Conservation (phyloP, 2,888 invertebrate genomes). For the Enchytraeus crypticus region DNA sequence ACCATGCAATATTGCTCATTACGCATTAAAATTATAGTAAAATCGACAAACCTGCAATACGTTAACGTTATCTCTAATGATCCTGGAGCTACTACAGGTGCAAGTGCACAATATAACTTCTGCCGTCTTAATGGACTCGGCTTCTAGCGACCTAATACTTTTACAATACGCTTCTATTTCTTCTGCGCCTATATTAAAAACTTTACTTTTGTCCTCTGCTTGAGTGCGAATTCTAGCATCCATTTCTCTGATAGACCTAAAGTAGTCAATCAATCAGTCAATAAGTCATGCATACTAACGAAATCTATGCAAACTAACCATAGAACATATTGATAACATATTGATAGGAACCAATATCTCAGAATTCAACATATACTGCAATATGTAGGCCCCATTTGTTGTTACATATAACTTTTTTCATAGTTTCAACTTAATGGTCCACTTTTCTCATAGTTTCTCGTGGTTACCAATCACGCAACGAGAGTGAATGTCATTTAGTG, state of each 20-base stretch:
- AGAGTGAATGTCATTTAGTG: too few species aligned
- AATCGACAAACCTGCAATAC: slow-evolving; percentile 17
- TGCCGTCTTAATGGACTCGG: slow-evolving; percentile 29
- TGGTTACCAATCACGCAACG: too few species aligned
- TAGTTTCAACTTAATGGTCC: too few species aligned
- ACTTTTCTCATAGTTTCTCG: too few species aligned
- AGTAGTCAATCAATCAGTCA: background rate
- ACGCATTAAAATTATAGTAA: background rate
- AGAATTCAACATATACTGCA: too few species aligned
- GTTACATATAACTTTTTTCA: too few species aligned
- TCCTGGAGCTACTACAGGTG: slow-evolving; percentile 25
- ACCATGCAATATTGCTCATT: too few species aligned
- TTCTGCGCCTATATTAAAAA: background rate
- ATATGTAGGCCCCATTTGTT: too few species aligned
- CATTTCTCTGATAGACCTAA: background rate
- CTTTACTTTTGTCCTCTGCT: background rate
- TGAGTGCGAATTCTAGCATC: background rate
- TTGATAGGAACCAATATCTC: too few species aligned
- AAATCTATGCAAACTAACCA: too few species aligned
- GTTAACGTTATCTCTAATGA: slow-evolving; percentile 7
- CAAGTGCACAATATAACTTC: slow-evolving; percentile 40
- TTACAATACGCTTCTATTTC: background rate
- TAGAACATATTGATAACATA: too few species aligned
- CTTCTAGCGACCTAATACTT: slow-evolving; percentile 24
- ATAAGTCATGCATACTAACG: too few species aligned